A percentile compares a stretch with the other conserved stretches of the same genome.
Conservation (phyloP, 2,113 vertebrate genomes). For the Colinus virginianus region DNA sequence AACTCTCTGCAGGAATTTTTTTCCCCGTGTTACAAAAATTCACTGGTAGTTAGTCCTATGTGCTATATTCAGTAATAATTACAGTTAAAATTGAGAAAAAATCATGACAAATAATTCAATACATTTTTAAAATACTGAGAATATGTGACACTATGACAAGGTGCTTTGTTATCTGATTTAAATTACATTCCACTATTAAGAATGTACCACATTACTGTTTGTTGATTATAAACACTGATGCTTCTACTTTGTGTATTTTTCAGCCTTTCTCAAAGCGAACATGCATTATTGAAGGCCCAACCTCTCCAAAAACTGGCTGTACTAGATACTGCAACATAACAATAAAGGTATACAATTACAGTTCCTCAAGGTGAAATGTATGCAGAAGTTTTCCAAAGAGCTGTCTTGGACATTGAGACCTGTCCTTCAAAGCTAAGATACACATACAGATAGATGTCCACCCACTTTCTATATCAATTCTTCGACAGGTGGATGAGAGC, state of each 20-base stretch:
- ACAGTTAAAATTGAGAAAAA: neutral
- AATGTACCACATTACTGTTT: neutral
- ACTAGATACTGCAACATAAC: slow-evolving; percentile 78
- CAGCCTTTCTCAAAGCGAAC: slow-evolving; percentile 69
- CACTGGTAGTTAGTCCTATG: neutral
- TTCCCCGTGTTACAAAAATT: neutral
- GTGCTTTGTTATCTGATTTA: neutral
- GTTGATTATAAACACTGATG: neutral
- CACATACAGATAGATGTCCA: neutral
- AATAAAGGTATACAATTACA: slow-evolving; percentile 60
- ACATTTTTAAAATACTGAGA: neutral
- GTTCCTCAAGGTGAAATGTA: neutral
- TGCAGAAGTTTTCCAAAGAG: neutral
- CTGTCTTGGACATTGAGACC: neutral
- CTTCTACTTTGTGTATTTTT: neutral
- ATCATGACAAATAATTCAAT: neutral
- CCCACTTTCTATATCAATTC: neutral
- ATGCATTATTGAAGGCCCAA: slow-evolving; percentile 68
- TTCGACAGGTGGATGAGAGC: neutral
- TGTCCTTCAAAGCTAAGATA: neutral
- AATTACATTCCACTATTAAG: neutral
- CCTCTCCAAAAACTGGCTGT: slow-evolving; percentile 66
- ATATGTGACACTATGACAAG: neutral
- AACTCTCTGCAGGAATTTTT: neutral
- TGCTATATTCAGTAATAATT: neutral